Evolutionary conservation across 2,888 invertebrate genomes (phyloP).

Genomic region (Hofmannophila pseudospretella): DNA sequence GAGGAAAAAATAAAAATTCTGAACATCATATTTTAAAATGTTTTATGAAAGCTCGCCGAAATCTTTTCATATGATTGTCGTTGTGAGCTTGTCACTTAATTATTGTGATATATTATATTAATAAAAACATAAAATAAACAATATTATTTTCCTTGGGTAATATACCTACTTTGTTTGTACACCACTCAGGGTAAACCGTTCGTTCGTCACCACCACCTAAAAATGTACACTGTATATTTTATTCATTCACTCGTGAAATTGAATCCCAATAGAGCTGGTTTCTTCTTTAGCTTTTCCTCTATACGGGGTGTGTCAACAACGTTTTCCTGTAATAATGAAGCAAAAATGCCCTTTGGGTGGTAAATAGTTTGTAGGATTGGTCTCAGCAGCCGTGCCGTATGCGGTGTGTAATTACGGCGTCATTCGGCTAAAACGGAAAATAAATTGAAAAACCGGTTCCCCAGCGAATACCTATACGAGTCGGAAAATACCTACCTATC

Average conservation of each 20-base stretch:
- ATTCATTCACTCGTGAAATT: constrained; percentile 1
- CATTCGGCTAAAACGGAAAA: constrained; percentile 67
- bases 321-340: background rate
- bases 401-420: constrained; percentile 62
- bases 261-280: constrained; percentile 8
- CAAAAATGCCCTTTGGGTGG: background rate
- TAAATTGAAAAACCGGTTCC: constrained; percentile 70
- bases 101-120: too few species aligned
- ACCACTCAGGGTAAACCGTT: background rate
- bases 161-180: too few species aligned
- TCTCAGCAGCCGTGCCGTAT: constrained; percentile 17
- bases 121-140: too few species aligned
- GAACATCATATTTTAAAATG: too few species aligned
- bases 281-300: constrained; percentile 9
- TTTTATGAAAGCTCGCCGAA: too few species aligned
- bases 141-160: too few species aligned
- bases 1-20: too few species aligned
- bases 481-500: constrained; percentile 63
- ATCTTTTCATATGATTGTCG: too few species aligned
- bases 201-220: background rate
- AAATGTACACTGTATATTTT: background rate
- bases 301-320: constrained; percentile 3
- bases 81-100: too few species aligned
- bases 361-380: background rate
- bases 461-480: constrained; percentile 57